Evolutionary conservation across 2,113 vertebrate genomes (phyloP).

Genomic region (Heterocephalus glaber): DNA sequence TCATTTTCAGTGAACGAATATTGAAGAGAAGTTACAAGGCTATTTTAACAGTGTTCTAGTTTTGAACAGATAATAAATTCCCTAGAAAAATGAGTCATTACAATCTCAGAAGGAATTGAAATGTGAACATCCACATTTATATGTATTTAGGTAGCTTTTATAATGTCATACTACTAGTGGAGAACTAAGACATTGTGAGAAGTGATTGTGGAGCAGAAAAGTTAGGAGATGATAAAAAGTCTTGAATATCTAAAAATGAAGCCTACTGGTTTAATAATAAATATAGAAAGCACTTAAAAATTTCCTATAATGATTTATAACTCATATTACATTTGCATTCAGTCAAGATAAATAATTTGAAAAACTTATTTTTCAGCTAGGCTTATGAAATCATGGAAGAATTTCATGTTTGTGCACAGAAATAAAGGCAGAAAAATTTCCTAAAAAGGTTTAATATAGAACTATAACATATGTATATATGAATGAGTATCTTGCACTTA

Average conservation of each 20-base stretch:
- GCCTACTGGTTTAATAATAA: conserved; percentile 23
- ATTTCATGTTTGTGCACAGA: not conserved
- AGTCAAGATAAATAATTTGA: conserved; percentile 30
- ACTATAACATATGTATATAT: not conserved
- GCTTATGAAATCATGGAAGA: not conserved
- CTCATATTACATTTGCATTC: not conserved
- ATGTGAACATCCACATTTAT: conserved; percentile 53
- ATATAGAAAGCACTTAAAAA: conserved; percentile 40
- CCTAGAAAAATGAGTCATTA: conserved; percentile 48
- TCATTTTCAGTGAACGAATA: conserved; percentile 45
- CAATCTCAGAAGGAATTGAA: conserved; percentile 58
- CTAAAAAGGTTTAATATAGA: not conserved
- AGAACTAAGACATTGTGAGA: conserved; percentile 11
- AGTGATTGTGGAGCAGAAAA: conserved; percentile 53
- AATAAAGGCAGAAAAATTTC: not conserved
- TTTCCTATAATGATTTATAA: not conserved
- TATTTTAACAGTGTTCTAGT: conserved; percentile 44
- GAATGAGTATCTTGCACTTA: not conserved
- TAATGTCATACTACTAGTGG: conserved; percentile 35
- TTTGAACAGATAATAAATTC: conserved; percentile 63
- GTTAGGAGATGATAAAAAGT: not conserved
- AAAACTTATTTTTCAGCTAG: not conserved
- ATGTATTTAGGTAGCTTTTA: conserved; percentile 39
- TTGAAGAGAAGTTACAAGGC: conserved; percentile 34
- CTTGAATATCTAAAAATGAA: not conserved